Evolutionary conservation across 2,888 invertebrate genomes (phyloP).

Genomic region (Pseudococcus viburni): DNA sequence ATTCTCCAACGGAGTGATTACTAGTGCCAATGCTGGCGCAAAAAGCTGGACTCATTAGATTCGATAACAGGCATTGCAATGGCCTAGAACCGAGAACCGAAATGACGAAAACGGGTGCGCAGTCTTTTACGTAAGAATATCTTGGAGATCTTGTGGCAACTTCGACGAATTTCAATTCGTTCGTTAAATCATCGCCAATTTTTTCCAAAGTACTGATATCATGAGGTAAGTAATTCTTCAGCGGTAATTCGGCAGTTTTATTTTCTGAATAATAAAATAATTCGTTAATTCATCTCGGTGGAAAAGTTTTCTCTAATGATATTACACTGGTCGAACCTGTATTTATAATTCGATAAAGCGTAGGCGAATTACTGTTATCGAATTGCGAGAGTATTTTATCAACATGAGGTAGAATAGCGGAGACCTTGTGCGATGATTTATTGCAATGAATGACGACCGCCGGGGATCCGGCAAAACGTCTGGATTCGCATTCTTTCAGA

Average conservation of each 20-base stretch:
- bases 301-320: too few species aligned
- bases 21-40: conserved; percentile 70
- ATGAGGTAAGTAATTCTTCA: conserved; percentile 55
- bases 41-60: conserved; percentile 72
- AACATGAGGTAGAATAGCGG: neutral
- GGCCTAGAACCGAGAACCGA: conserved; percentile 71
- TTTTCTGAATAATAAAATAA: conserved; percentile 39
- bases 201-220: conserved; percentile 44
- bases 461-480: conserved; percentile 15
- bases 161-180: conserved; percentile 70
- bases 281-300: neutral
- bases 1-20: conserved; percentile 15
- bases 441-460: conserved; percentile 46
- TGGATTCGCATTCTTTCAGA: conserved; percentile 51
- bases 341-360: conserved; percentile 21
- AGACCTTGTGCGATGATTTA: neutral
- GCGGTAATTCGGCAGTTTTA: neutral
- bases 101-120: conserved; percentile 71
- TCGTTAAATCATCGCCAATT: conserved; percentile 20
- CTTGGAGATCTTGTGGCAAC: conserved; percentile 71
- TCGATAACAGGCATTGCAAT: conserved; percentile 69
- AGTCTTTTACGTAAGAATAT: conserved; percentile 70
- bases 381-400: conserved; percentile 23
- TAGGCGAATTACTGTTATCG: conserved; percentile 38
- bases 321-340: neutral